Evolutionary conservation across 2,888 invertebrate species (phyloP).

Genomic region (Thelaira solivaga): DNA sequence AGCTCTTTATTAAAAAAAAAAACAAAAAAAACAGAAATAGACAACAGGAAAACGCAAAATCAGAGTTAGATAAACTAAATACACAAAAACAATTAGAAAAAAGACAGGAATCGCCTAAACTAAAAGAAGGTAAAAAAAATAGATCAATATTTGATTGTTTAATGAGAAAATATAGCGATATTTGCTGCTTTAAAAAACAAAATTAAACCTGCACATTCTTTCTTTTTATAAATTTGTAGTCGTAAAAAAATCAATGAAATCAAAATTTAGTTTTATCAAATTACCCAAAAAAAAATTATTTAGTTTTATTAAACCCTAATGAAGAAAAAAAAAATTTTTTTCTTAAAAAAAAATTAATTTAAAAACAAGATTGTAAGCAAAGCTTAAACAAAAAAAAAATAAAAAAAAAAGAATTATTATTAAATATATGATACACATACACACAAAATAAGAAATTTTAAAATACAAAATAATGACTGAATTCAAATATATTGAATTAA

Average conservation of each 20-base stretch:
- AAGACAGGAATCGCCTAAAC: too few species aligned
- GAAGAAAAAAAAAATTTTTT: neutral
- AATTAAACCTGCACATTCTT: too few species aligned
- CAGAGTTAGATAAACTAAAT: too few species aligned
- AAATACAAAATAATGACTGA: conserved; percentile 68
- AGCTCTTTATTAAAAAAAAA: neutral
- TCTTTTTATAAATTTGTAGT: too few species aligned
- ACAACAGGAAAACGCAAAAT: too few species aligned
- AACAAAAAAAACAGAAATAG: neutral
- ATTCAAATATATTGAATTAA: conserved; percentile 59
- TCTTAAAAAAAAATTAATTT: neutral
- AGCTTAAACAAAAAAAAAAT: conserved; percentile 50
- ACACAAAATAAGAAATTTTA: conserved; percentile 63
- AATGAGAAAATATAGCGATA: too few species aligned
- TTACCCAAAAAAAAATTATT: too few species aligned
- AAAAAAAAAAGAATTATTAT: conserved; percentile 27
- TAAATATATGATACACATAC: neutral
- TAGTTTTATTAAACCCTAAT: too few species aligned
- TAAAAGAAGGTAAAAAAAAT: too few species aligned
- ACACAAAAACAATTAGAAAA: too few species aligned
- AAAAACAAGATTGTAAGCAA: conserved; percentile 54
- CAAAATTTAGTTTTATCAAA: neutral
- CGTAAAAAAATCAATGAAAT: neutral
- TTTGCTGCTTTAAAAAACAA: too few species aligned
- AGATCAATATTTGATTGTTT: too few species aligned